phyloP scores from a whole-genome alignment of 92 coral and sea anemone species.

The Porites evermanni region DNA sequence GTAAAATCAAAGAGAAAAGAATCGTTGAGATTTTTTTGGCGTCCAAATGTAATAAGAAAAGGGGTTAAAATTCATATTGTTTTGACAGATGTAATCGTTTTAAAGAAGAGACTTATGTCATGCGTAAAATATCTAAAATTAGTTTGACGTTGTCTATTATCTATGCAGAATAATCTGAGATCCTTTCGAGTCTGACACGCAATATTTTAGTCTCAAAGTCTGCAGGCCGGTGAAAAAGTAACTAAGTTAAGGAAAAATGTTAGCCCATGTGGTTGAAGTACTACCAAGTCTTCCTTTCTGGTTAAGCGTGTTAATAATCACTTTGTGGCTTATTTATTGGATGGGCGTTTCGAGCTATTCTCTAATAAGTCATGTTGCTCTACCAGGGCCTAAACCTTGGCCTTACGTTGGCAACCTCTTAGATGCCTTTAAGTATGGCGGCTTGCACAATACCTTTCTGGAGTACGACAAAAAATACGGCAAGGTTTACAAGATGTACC shows the following conservation, averaged over 20 bases:
- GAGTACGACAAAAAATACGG: constrained; percentile 74
- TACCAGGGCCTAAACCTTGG: constrained; percentile 80
- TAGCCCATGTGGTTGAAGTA: not conserved
- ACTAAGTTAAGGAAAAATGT: not conserved
- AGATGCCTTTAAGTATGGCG: constrained; percentile 67
- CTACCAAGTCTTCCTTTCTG: constrained; percentile 11
- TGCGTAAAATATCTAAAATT: no score
- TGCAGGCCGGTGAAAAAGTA: not conserved
- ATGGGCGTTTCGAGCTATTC: constrained; percentile 72
- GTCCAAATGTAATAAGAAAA: no score
- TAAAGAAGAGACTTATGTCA: no score
- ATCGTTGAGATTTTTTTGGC: no score
- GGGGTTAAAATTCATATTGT: no score
- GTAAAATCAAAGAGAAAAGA: no score
- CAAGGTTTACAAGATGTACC: constrained; percentile 75
- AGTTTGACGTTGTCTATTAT: no score
- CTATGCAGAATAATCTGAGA: no score
- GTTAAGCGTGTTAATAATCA: constrained; percentile 19
- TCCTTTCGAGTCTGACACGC: no score
- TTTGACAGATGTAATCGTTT: no score
- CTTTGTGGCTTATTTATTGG: constrained; percentile 69
- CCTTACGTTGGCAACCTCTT: constrained; percentile 80
- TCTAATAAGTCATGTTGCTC: constrained; percentile 47
- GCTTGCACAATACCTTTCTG: constrained; percentile 74
- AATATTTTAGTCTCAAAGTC: not conserved